Evolutionary conservation across 2,113 vertebrate species (phyloP).

Genomic region (Tetrao urogallus): DNA sequence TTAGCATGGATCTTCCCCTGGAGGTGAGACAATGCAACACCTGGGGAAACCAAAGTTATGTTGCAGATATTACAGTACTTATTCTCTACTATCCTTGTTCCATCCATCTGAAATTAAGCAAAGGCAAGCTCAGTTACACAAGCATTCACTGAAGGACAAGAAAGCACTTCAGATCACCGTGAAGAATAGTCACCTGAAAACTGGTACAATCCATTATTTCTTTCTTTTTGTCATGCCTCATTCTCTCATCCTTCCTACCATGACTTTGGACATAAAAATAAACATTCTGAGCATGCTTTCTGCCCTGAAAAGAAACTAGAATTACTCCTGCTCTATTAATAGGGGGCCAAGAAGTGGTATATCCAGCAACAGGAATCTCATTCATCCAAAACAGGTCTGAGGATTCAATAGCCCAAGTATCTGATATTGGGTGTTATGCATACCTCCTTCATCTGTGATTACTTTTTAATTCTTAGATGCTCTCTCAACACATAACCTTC

Average conservation of each 20-base stretch:
- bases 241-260: constrained; percentile 65
- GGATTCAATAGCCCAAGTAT: not conserved
- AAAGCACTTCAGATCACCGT: not conserved
- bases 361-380: not conserved
- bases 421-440: fast-evolving
- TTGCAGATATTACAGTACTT: constrained; percentile 84
- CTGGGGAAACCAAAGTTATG: constrained; percentile 81
- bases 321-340: not conserved
- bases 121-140: constrained; percentile 3
- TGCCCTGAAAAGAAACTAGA: constrained; percentile 79
- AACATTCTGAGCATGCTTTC: constrained; percentile 85
- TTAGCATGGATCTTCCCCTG: constrained; percentile 84
- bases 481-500: not conserved
- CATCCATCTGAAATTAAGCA: constrained; percentile 69
- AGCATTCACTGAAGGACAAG: not conserved
- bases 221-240: constrained; percentile 17
- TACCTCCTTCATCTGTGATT: not conserved
- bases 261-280: constrained; percentile 76
- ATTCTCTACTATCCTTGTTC: constrained; percentile 60
- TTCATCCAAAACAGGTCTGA: not conserved
- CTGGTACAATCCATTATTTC: not conserved
- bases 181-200: constrained; percentile 61
- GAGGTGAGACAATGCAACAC: constrained; percentile 82
- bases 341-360: not conserved
- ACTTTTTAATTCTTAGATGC: not conserved